Evolutionary conservation across 2,113 vertebrate species (phyloP).

Genomic region (Papio anubis): DNA sequence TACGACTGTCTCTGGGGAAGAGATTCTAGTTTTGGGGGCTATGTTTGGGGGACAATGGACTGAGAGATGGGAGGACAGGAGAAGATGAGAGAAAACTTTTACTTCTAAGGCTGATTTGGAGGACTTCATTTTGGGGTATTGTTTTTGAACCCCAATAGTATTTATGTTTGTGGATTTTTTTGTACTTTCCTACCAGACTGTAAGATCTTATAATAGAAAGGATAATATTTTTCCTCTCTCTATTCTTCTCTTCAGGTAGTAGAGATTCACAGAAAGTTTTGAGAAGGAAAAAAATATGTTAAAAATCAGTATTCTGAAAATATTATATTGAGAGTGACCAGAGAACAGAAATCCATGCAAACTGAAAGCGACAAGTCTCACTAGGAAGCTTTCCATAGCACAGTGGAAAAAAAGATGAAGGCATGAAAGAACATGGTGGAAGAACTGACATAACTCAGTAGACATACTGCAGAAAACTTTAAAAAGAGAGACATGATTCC

Average conservation of each 20-base stretch:
- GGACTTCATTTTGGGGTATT: no score
- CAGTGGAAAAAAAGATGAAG: not conserved
- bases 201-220: not conserved
- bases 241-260: not conserved
- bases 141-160: no score
- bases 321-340: not conserved
- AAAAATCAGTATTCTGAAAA: not conserved
- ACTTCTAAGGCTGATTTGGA: no score
- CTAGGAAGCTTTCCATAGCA: not conserved
- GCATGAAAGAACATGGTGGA: not conserved
- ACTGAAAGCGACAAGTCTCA: not conserved
- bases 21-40: no score
- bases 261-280: not conserved
- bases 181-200: not conserved
- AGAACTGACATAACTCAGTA: not conserved
- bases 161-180: not conserved
- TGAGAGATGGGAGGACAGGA: no score
- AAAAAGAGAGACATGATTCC: not conserved
- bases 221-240: not conserved
- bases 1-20: no score
- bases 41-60: no score
- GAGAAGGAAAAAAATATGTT: not conserved
- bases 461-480: not conserved
- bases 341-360: not conserved
- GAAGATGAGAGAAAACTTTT: no score